These are phyloP conservation scores for Pipistrellus pipistrellus DNA, from an alignment of 2,797 vertebrate species.

Conservation along the genomic window DNA sequence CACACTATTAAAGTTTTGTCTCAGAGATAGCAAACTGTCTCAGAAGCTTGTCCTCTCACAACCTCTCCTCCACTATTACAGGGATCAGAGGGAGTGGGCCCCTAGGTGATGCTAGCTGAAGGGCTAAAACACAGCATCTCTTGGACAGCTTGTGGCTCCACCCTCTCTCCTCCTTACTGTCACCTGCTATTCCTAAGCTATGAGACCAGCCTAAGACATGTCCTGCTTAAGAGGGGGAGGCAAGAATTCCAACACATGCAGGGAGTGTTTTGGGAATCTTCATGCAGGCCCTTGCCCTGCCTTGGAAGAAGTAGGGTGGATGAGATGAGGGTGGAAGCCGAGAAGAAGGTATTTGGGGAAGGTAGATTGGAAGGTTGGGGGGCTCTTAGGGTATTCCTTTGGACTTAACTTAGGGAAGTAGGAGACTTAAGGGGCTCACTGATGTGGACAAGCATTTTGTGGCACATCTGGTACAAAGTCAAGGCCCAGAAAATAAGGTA, in stretches of 20 bases:
- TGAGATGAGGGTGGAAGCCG: neutral
- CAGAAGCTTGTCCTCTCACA: neutral
- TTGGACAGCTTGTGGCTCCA: neutral
- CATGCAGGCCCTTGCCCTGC: neutral
- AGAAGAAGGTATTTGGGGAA: neutral
- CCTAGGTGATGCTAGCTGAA: neutral
- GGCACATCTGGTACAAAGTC: neutral
- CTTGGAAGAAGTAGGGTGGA: neutral
- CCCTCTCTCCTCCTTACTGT: no score
- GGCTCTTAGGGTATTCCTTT: slow-evolving; percentile 15
- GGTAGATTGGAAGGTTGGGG: neutral
- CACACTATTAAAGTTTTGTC: neutral
- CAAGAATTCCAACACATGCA: fast-evolving
- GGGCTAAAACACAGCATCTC: neutral
- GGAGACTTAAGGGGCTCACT: neutral
- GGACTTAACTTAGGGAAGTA: slow-evolving; percentile 78
- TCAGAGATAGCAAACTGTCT: neutral
- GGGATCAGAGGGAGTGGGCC: neutral
- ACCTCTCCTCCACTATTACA: neutral
- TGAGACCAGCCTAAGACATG: neutral
- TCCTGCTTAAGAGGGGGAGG: neutral
- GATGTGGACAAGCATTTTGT: neutral
- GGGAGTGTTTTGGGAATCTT: neutral
- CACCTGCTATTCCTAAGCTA: neutral
- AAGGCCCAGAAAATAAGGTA: slow-evolving; percentile 65